Percentiles rank a stretch among this genome's conserved stretches.
Conservation (phyloP, 2,113 vertebrate genomes). For the Ceyx margarethae region DNA sequence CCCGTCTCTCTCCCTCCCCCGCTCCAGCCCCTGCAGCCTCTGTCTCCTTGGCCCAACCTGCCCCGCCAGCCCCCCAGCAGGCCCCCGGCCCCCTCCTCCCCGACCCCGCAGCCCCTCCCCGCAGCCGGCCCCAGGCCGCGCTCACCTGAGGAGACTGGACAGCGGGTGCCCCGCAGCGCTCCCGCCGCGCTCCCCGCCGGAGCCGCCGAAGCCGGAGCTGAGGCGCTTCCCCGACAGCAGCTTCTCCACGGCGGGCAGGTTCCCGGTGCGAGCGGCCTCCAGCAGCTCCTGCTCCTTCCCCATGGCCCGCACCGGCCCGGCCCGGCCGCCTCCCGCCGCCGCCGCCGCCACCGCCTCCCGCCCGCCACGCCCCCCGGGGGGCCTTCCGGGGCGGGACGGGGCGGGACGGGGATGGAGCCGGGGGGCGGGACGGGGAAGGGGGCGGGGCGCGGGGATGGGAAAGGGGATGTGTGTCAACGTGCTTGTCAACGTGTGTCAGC, state of each 20-base stretch:
- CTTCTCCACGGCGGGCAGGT: conserved; percentile 92
- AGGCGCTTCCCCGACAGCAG: conserved; percentile 90
- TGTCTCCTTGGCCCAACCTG: too few species aligned
- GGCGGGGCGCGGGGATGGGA: too few species aligned
- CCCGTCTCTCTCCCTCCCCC: too few species aligned
- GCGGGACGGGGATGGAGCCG: not conserved
- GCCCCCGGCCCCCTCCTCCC: too few species aligned
- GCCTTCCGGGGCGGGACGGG: conserved; percentile 16
- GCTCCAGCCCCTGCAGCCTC: too few species aligned
- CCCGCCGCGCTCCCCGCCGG: conserved; percentile 37
- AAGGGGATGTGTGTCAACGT: too few species aligned
- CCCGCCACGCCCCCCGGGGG: not conserved
- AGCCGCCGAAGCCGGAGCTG: conserved; percentile 77
- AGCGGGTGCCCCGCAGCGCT: conserved; percentile 80
- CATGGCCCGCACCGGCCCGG: conserved; percentile 71
- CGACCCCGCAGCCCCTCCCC: not conserved
- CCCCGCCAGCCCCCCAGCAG: too few species aligned
- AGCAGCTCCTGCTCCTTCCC: conserved; percentile 98
- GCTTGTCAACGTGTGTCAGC: too few species aligned
- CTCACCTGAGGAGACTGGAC: conserved; percentile 92
- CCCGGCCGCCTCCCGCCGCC: conserved; percentile 12
- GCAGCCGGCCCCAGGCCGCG: not conserved
- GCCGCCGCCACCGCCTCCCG: conserved; percentile 28
- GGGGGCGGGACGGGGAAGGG: not conserved
- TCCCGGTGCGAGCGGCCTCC: conserved; percentile 94